These are phyloP conservation scores for Griposia aprilina DNA, from an alignment of 2,888 invertebrate genomes.

Conservation along the genomic window DNA sequence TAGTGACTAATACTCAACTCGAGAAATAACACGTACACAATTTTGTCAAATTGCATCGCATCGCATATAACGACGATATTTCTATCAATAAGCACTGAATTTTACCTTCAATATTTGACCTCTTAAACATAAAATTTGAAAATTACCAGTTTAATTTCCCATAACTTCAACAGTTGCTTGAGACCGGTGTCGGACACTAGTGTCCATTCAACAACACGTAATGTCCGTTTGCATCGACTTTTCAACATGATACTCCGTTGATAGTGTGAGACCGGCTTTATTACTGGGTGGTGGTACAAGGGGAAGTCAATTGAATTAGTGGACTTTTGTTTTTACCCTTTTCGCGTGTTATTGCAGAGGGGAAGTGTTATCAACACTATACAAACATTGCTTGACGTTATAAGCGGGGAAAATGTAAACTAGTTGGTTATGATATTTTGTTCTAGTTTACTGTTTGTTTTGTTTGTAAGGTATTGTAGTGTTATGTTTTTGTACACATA, in stretches of 20 bases:
- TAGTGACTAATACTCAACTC: neutral
- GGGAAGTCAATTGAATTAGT: slow-evolving; percentile 55
- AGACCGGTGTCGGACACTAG: slow-evolving; percentile 27
- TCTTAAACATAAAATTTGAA: neutral
- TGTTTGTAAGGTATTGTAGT: neutral
- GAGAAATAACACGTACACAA: neutral
- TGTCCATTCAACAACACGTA: slow-evolving; percentile 41
- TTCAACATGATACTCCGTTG: slow-evolving; percentile 66
- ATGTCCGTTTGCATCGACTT: slow-evolving; percentile 40
- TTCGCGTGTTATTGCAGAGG: slow-evolving; percentile 57
- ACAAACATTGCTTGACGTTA: slow-evolving; percentile 55
- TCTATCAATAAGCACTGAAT: neutral
- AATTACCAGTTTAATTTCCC: slow-evolving; percentile 9
- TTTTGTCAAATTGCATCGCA: neutral
- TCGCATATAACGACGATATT: neutral
- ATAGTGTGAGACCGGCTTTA: slow-evolving; percentile 60
- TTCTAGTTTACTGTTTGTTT: slow-evolving; percentile 43
- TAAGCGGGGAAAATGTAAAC: slow-evolving; percentile 28
- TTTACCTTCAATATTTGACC: neutral
- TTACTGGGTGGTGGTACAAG: slow-evolving; percentile 43
- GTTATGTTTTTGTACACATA: neutral
- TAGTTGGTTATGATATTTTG: slow-evolving; percentile 29
- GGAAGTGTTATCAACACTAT: slow-evolving; percentile 57
- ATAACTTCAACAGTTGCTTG: slow-evolving; percentile 12
- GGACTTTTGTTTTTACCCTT: slow-evolving; percentile 63